phyloP scores from a whole-genome alignment of 2,797 vertebrate species.

The Menidia menidia region DNA sequence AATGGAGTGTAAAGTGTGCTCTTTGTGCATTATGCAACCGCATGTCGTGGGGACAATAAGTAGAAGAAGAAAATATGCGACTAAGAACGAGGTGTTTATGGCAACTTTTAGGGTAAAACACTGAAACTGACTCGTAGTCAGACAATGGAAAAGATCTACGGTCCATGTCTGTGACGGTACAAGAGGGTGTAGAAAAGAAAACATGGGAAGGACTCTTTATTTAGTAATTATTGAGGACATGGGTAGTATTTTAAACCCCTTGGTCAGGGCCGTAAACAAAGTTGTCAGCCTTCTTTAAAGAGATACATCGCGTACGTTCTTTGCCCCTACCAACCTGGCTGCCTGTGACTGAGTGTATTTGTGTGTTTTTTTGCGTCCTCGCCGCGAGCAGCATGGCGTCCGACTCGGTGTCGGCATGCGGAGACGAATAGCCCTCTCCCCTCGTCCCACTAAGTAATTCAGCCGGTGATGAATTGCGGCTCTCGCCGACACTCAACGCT shows the following conservation, averaged over 20 bases:
- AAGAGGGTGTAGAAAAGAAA: background rate
- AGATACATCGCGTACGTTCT: background rate
- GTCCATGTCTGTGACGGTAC: too few relatives aligned
- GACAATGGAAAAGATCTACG: too few relatives aligned
- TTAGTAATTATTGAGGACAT: too few relatives aligned
- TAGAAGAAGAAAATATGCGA: too few relatives aligned
- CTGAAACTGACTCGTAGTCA: too few relatives aligned
- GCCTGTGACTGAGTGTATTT: slow-evolving; percentile 18
- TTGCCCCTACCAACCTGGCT: background rate
- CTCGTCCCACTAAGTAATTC: slow-evolving; percentile 81
- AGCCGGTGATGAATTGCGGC: slow-evolving; percentile 79
- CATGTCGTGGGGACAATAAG: too few relatives aligned
- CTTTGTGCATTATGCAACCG: too few relatives aligned
- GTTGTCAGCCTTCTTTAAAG: background rate
- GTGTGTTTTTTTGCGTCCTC: slow-evolving; percentile 23
- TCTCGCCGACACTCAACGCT: slow-evolving; percentile 81
- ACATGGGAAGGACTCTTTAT: background rate
- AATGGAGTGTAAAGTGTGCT: too few relatives aligned
- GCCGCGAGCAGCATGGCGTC: slow-evolving; percentile 51
- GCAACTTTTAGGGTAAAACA: too few relatives aligned
- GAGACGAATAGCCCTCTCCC: slow-evolving; percentile 82
- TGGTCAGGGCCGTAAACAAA: too few relatives aligned
- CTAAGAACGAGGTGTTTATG: too few relatives aligned
- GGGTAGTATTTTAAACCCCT: too few relatives aligned
- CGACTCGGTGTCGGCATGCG: slow-evolving; percentile 73